Conservation (phyloP, 37 sponge, comb jelly and placozoan species). For the Oscarella lobularis region DNA sequence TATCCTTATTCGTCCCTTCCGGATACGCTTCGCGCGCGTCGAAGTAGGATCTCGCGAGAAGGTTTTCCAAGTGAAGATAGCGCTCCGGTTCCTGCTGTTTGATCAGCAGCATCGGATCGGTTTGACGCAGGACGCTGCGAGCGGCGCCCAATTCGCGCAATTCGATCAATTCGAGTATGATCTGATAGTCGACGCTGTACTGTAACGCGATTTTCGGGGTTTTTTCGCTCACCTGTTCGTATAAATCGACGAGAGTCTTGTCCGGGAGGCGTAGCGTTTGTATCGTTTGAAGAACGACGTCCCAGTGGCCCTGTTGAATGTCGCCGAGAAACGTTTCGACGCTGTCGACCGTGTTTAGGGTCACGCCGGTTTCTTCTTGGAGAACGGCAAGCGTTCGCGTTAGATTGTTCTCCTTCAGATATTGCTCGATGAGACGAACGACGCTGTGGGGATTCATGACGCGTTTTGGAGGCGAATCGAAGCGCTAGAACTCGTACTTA, state of each 20-base stretch:
- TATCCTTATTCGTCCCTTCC: slow-evolving; percentile 95
- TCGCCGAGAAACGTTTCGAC: slow-evolving; percentile 94
- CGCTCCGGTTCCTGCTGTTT: slow-evolving; percentile 86
- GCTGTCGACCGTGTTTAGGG: slow-evolving; percentile 94
- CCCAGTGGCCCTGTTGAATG: slow-evolving; percentile 99
- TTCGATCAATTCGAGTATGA: slow-evolving; percentile 96
- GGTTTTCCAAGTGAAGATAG: slow-evolving; percentile 88
- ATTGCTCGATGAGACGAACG: slow-evolving; percentile 83
- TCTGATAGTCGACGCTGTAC: slow-evolving; percentile 13
- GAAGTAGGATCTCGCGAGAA: slow-evolving; percentile 89
- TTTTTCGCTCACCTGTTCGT: slow-evolving; percentile 72
- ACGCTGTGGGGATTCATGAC: slow-evolving; percentile 27
- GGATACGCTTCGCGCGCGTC: slow-evolving; percentile 96
- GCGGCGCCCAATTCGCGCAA: slow-evolving; percentile 94
- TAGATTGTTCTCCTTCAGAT: slow-evolving; percentile 91
- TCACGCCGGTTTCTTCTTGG: slow-evolving; percentile 70
- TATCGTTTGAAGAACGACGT: slow-evolving; percentile 82
- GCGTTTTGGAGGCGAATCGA: neutral
- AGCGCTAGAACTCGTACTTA: slow-evolving; percentile 18
- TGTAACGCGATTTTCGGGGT: neutral
- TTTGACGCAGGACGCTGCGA: slow-evolving; percentile 82
- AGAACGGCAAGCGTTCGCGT: slow-evolving; percentile 58
- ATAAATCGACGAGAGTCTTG: slow-evolving; percentile 79
- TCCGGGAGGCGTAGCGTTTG: slow-evolving; percentile 94
- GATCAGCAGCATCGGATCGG: slow-evolving; percentile 94